Base-by-base conservation (phyloP, 2,113 vertebrate genomes). In the Bombycilla garrulus region DNA sequence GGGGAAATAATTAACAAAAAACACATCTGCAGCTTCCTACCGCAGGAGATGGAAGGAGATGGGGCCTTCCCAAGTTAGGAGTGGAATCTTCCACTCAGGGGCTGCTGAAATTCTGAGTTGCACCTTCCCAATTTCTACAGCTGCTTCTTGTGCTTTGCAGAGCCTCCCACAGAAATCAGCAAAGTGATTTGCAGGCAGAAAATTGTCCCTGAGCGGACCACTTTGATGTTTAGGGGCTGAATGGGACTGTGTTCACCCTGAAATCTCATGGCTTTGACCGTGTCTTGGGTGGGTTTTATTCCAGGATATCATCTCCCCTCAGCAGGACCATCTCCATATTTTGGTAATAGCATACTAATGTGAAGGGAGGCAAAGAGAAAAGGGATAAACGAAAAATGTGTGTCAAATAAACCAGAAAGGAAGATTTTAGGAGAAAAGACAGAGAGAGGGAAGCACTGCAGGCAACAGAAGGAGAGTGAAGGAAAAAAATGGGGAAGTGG, bases 1-100 rank as follows among this genome's bases (percentile, higher is more conserved):
- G 76, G 66, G 74, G 93, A 81, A 97, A 90, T 80, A 96, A 95
- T 87, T 86, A 92, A 92, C 93, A 80, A 79, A 47, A 90, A 88
- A 95, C 62, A 86, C 51, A 87, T 58, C 6, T 19, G 77, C 90
- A 76, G 38, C 57, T 89, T 85, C 80, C 69, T 81, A 28, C 29
- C 48, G 8, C 5, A 82, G 85, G 82, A 90, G 36, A 62, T 12
- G 71, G 36, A 74, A 24, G 53, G 81, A 85, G 58, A 70, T 20
- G 51, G 85, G 81, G 26, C 38, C 26, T 90, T 86, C 88, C 76
- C 60, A 44, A 28, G 29, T 13, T n/a, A 23, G 44, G 47, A 61
- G 47, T 12, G 67, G 71, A 67, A 80, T 88, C 74, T 62, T 81
- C 79, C 67, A 67, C 50, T 1, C 10, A 66, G 79, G 38, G 24